Base-by-base conservation (phyloP, 1,140 invertebrate genomes). In the Brachionus manjavacas region DNA sequence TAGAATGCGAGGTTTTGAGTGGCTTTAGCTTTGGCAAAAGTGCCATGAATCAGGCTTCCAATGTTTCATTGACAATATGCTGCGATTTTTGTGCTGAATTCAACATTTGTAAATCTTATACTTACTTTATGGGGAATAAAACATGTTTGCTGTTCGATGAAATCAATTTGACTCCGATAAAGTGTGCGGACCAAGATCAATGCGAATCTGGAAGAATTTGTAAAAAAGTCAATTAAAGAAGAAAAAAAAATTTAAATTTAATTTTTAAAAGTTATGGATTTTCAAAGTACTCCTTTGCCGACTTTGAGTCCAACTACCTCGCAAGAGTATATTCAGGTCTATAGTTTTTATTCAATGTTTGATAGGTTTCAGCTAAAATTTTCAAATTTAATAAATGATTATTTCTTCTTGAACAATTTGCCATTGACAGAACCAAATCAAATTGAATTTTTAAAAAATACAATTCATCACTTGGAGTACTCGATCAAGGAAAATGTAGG, bases 51-150 rank as follows among this genome's bases (percentile, higher is more conserved):
- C 79, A 81, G 39, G 79, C 79, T n/a, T 43, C 31, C 7, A 81
- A 81, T 81, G 79, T 81, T 46, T 64, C 23, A 43, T 81, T 81
- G 41, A 35, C 79, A 12, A 81, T 81, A 11, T 81, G 79, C 41
- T 81, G 79, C 46, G 79, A 81, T 68, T 81, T 64, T 68, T 81
- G 79, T 68, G 52, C 79, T 39, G 52, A 64, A 23, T 81, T 81
- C 52, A 81, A 81, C 25, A 60, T 81, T 39, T 81, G 79, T 46
- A 68, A 81, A 25, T 60, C 79, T 60, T 81, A 64, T 46, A 81
- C 52, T 20, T 81, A 81, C 31, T 68, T 43, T 68, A 14, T 41
- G 2, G 20, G 16, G 4, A 81, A 81, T 20, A 25, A 20, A 41
- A 81, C 79, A 12, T 81, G 79, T 14, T 14, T 81, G 16, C 9